Evolutionary conservation across 2,797 vertebrate genomes (phyloP).

Genomic region (Arremon brunneinucha): DNA sequence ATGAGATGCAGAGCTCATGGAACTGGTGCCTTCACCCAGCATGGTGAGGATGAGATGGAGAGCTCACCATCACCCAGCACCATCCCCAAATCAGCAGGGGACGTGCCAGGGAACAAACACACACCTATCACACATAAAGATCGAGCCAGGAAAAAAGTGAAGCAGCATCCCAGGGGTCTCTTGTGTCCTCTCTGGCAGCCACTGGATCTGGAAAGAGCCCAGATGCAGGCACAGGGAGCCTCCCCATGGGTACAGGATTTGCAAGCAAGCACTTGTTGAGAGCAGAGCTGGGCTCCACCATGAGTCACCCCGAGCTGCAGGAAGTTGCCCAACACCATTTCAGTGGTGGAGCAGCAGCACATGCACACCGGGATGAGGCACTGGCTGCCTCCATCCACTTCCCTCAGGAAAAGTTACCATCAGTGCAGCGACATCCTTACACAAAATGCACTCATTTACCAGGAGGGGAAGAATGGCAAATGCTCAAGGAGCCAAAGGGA

Average conservation of each 20-base stretch:
- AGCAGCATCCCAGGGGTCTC: neutral
- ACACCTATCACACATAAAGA: fast-evolving
- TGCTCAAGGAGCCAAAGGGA: neutral
- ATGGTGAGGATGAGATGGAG: neutral
- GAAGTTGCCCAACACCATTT: constrained; percentile 49
- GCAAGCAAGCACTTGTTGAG: neutral
- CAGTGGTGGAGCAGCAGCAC: neutral
- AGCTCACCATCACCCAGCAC: neutral
- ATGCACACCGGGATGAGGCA: neutral
- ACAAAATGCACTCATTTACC: fast-evolving
- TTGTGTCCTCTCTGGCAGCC: too few species aligned
- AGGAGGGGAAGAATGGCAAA: neutral
- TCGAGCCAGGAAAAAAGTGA: neutral
- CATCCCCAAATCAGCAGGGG: neutral
- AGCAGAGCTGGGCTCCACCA: neutral
- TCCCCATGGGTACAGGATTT: neutral
- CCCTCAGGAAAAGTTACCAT: neutral
- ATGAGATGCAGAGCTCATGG: neutral
- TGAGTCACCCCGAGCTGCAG: neutral
- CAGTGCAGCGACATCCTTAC: neutral
- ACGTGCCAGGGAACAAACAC: neutral
- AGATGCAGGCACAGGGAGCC: fast-evolving
- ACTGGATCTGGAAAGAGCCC: neutral
- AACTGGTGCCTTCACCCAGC: neutral
- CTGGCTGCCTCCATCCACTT: neutral